Evolutionary conservation across 2,888 invertebrate genomes (phyloP).

Genomic region (Geotrupes spiniger): DNA sequence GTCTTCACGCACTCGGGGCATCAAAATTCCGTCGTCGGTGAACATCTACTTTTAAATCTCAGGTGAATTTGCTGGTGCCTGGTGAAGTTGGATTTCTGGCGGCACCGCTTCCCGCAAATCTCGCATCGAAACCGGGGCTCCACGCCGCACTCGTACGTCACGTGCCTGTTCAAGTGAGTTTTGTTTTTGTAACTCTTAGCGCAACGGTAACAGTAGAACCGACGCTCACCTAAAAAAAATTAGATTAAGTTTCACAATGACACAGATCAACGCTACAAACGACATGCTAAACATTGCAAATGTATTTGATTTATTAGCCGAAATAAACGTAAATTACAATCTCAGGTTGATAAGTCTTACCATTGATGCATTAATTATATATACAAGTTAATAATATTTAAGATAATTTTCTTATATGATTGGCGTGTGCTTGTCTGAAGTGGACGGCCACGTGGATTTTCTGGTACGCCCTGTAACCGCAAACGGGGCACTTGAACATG

Average conservation of each 20-base stretch:
- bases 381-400: no score
- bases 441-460: constrained; percentile 12
- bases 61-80: constrained; percentile 6
- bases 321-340: no score
- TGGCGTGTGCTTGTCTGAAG: constrained; percentile 1
- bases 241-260: no score
- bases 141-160: constrained; percentile 28
- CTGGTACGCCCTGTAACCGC: constrained; percentile 27
- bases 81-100: constrained; percentile 38
- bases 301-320: no score
- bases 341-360: no score
- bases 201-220: constrained; percentile 16
- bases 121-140: constrained; percentile 31
- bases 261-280: no score
- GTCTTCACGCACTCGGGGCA: background rate
- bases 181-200: constrained; percentile 21
- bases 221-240: constrained; percentile 13
- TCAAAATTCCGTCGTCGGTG: background rate
- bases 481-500: constrained; percentile 36
- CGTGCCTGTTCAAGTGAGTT: constrained; percentile 24
- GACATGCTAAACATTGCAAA: no score
- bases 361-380: no score
- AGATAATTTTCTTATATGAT: no score
- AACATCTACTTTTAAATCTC: background rate
- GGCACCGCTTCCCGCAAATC: constrained; percentile 37